Conservation (phyloP, 2,797 vertebrate genomes). For the Enteromius treurensis region DNA sequence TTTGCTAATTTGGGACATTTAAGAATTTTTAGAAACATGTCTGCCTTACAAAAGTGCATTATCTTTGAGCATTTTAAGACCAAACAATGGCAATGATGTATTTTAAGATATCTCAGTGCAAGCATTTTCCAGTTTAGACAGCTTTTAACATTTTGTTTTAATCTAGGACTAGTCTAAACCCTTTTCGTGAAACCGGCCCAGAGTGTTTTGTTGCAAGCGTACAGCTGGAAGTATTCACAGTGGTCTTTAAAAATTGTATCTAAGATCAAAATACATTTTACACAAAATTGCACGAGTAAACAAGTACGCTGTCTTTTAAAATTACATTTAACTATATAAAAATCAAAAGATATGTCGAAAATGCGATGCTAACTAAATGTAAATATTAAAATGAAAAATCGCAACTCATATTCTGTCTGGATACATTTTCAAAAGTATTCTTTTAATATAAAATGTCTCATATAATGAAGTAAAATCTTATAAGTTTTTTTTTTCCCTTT, state of each 20-base stretch:
- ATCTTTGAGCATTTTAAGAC: too few species aligned
- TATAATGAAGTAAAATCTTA: slow-evolving; percentile 22
- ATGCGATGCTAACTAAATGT: slow-evolving; percentile 67
- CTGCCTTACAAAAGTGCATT: too few species aligned
- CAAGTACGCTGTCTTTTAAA: slow-evolving; percentile 55
- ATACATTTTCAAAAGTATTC: slow-evolving; percentile 30
- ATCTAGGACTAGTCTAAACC: too few species aligned
- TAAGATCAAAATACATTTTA: slow-evolving; percentile 58
- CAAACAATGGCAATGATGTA: too few species aligned
- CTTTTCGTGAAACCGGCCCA: not conserved
- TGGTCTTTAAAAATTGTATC: slow-evolving; percentile 63
- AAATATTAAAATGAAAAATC: slow-evolving; percentile 60
- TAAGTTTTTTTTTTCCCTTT: not conserved
- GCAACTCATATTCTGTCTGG: slow-evolving; percentile 49
- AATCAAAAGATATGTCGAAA: slow-evolving; percentile 66
- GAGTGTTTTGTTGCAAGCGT: slow-evolving; percentile 54
- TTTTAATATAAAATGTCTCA: slow-evolving; percentile 34
- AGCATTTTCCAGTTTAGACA: too few species aligned
- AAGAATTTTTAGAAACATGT: too few species aligned
- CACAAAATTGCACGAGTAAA: slow-evolving; percentile 65
- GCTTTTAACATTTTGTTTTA: too few species aligned
- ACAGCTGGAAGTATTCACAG: slow-evolving; percentile 67
- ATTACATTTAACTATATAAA: slow-evolving; percentile 55
- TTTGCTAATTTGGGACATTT: too few species aligned
- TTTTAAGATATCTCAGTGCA: too few species aligned